A percentile compares a stretch with the other conserved stretches of the same genome.
These are phyloP conservation scores for Aspidapion aeneum DNA, from an alignment of 2,888 invertebrate genomes.

Conservation along the genomic window DNA sequence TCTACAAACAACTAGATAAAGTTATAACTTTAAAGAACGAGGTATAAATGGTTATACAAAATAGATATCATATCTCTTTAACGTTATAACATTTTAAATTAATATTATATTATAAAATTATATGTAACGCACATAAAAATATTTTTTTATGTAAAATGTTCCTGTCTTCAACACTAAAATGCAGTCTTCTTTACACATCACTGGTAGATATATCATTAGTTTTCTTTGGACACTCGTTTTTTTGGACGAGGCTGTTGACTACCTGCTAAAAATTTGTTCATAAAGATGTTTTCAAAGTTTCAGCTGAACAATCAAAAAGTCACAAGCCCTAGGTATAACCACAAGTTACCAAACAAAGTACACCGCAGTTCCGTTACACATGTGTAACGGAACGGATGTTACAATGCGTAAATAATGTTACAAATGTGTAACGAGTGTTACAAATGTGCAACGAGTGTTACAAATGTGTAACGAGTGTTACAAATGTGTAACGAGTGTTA, in stretches of 20 bases:
- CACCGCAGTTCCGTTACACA: no score
- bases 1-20: no score
- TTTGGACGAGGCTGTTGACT: neutral
- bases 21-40: constrained; percentile 1
- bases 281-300: neutral
- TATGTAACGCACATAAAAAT: constrained; percentile 20
- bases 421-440: no score
- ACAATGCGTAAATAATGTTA: no score
- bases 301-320: neutral
- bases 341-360: no score
- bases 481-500: no score
- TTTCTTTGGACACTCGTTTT: neutral
- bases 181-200: neutral
- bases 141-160: constrained; percentile 5
- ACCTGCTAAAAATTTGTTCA: neutral
- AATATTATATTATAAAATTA: constrained; percentile 2
- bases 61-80: constrained; percentile 1
- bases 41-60: constrained; percentile 3
- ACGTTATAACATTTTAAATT: constrained; percentile 10
- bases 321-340: neutral
- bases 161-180: no score
- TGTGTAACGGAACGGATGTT: no score
- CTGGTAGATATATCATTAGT: neutral
- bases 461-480: no score
- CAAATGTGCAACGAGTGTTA: no score